Evolutionary conservation across 30 jellyfish, hydroid and myxozoan genomes (phyloP).

Genomic region (Turritopsis rubra): DNA sequence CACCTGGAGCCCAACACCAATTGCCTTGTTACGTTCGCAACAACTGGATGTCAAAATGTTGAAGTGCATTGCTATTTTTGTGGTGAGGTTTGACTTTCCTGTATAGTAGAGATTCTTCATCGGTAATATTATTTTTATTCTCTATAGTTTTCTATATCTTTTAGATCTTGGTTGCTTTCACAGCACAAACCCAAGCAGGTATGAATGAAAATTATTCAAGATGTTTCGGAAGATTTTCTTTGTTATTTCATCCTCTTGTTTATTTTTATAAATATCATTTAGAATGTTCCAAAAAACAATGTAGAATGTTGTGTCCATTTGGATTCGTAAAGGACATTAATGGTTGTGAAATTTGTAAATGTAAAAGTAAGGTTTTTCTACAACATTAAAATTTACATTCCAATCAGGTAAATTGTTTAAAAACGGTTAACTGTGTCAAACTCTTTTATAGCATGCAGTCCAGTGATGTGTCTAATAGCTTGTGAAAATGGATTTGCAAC

Average conservation of each 20-base stretch:
- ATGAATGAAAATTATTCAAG: not conserved
- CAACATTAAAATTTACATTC: not conserved
- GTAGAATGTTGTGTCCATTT: not conserved
- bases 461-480: not conserved
- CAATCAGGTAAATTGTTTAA: no score
- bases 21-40: no score
- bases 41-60: no score
- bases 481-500: constrained; percentile 3
- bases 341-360: not conserved
- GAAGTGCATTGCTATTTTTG: no score
- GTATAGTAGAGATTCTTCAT: no score
- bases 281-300: not conserved
- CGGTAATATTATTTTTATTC: no score
- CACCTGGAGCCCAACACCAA: no score
- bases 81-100: no score
- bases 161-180: not conserved
- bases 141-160: not conserved
- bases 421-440: not conserved
- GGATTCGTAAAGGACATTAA: not conserved
- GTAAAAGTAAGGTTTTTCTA: not conserved
- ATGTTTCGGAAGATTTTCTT: not conserved
- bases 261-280: not conserved
- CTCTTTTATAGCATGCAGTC: not conserved
- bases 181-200: not conserved
- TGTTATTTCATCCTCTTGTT: no score